phyloP scores from a whole-genome alignment of 2,113 vertebrate species.

The Numenius arquata region DNA sequence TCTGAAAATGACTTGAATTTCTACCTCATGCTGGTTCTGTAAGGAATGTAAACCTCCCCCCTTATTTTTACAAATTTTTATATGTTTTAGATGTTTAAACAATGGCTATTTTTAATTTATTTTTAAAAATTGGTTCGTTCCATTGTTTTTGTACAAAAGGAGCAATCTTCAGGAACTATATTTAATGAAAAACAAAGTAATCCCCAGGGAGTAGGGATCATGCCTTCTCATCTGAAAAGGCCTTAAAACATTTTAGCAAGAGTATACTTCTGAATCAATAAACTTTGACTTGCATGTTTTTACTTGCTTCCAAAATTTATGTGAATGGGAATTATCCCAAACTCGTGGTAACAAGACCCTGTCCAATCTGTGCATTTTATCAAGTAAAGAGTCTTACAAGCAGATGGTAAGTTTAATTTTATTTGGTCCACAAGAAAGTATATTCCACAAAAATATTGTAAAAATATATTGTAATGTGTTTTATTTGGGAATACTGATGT shows the following conservation, averaged over 20 bases:
- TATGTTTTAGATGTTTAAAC: background rate
- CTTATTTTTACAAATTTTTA: background rate
- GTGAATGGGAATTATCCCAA: background rate
- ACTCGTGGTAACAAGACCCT: background rate
- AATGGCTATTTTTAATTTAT: background rate
- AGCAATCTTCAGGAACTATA: background rate
- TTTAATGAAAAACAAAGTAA: background rate
- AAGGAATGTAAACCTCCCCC: background rate
- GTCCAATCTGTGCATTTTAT: background rate
- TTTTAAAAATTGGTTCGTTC: background rate
- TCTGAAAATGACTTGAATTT: background rate
- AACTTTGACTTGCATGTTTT: background rate
- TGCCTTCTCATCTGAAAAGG: background rate
- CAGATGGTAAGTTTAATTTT: slow-evolving; percentile 61
- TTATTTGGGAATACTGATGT: slow-evolving; percentile 11
- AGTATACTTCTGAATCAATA: background rate
- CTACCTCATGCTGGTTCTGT: background rate
- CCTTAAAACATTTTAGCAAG: background rate
- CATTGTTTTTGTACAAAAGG: background rate
- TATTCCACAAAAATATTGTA: slow-evolving; percentile 71
- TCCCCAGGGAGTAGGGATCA: background rate
- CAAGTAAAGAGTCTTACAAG: slow-evolving; percentile 42
- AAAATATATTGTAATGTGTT: slow-evolving; percentile 64
- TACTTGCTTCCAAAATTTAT: background rate
- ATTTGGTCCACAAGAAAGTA: slow-evolving; percentile 71